Evolutionary conservation across 2,888 invertebrate genomes (phyloP).

Genomic region (Dicycla oo): DNA sequence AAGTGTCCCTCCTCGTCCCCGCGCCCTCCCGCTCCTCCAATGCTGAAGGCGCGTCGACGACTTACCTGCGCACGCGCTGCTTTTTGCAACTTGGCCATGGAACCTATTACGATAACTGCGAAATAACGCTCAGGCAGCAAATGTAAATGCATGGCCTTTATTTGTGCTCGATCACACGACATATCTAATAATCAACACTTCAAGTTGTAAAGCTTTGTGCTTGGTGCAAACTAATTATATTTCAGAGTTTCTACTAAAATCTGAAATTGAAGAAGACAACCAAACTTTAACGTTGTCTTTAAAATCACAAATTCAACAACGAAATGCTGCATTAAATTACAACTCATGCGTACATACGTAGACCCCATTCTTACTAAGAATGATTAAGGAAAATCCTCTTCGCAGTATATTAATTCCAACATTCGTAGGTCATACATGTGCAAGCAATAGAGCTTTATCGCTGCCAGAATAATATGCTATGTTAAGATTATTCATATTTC

Average conservation of each 20-base stretch:
- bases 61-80: slow-evolving; percentile 86
- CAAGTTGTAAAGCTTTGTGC: slow-evolving; percentile 50
- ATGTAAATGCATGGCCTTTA: slow-evolving; percentile 87
- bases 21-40: slow-evolving; percentile 74
- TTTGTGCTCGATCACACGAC: slow-evolving; percentile 79
- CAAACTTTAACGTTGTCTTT: not conserved
- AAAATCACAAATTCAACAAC: not conserved
- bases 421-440: slow-evolving; percentile 41
- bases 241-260: not conserved
- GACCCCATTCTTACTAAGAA: slow-evolving; percentile 17
- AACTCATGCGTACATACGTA: not conserved
- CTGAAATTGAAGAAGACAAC: not conserved
- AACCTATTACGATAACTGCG: slow-evolving; percentile 88
- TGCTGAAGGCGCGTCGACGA: slow-evolving; percentile 79
- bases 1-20: slow-evolving; percentile 85
- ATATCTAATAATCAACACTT: slow-evolving; percentile 60
- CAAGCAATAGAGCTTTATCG: slow-evolving; percentile 48
- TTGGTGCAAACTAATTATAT: slow-evolving; percentile 8
- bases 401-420: slow-evolving; percentile 16
- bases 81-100: slow-evolving; percentile 90
- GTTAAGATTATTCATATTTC: slow-evolving; percentile 60
- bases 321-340: not conserved
- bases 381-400: slow-evolving; percentile 53
- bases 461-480: slow-evolving; percentile 30
- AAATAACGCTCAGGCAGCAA: slow-evolving; percentile 84